A percentile compares a stretch with the other conserved stretches of the same genome.
phyloP scores from a whole-genome alignment of 2,888 invertebrate species.

The Drosophila silvestris region DNA sequence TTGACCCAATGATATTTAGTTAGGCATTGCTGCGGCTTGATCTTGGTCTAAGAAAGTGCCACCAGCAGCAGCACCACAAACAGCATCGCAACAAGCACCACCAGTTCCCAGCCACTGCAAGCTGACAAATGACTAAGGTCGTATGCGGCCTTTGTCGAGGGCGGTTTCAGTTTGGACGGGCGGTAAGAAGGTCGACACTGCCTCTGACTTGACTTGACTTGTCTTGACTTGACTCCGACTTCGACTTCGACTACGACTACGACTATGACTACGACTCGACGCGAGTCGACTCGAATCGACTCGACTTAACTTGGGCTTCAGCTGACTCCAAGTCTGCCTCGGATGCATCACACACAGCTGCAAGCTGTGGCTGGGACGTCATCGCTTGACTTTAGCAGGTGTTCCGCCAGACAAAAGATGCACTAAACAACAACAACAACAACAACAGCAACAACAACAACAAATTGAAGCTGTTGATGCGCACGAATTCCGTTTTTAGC shows the following conservation, averaged over 20 bases:
- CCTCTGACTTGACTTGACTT: constrained; percentile 61
- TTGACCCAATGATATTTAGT: constrained; percentile 82
- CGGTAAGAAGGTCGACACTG: constrained; percentile 75
- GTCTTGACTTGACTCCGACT: constrained; percentile 28
- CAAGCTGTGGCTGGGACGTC: constrained; percentile 64
- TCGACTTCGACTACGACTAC: neutral
- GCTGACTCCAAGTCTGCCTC: constrained; percentile 52
- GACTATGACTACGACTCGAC: neutral
- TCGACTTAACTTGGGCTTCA: constrained; percentile 20
- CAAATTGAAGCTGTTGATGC: constrained; percentile 76
- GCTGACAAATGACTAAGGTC: constrained; percentile 82
- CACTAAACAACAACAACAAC: constrained; percentile 37
- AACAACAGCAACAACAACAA: constrained; percentile 57
- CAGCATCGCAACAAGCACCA: constrained; percentile 21
- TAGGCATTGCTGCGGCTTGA: constrained; percentile 52
- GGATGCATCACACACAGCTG: constrained; percentile 70
- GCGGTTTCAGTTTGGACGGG: constrained; percentile 72
- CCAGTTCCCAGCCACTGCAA: constrained; percentile 42
- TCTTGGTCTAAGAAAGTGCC: constrained; percentile 75
- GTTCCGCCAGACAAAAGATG: constrained; percentile 73
- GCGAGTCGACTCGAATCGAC: constrained; percentile 9
- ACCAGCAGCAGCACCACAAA: constrained; percentile 34
- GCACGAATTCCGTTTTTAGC: constrained; percentile 82
- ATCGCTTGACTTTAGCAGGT: constrained; percentile 71
- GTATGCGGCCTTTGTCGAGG: constrained; percentile 62